Evolutionary conservation across 2,888 invertebrate genomes (phyloP).

Genomic region (Euspilapteryx auroguttella): DNA sequence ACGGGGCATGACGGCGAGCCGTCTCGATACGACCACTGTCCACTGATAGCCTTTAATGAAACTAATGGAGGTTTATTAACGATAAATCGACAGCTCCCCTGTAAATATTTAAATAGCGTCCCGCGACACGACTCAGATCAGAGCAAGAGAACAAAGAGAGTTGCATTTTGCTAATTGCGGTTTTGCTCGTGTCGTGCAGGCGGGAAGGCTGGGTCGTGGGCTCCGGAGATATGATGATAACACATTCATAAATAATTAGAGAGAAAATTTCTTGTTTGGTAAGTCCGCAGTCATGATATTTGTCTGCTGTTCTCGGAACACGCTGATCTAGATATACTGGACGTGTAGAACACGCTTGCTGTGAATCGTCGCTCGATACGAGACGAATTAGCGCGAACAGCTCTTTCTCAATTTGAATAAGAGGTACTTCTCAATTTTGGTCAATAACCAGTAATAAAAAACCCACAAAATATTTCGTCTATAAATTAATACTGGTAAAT

Average conservation of each 20-base stretch:
- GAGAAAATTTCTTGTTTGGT: slow-evolving; percentile 62
- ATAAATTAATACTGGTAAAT: no score
- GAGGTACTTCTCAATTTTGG: no score
- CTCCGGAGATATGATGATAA: slow-evolving; percentile 55
- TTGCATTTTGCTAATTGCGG: slow-evolving; percentile 59
- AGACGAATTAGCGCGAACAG: slow-evolving; percentile 5
- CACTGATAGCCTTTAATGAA: slow-evolving; percentile 56
- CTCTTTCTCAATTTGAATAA: no score
- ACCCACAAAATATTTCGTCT: no score
- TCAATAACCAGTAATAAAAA: no score
- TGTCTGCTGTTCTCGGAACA: slow-evolving; percentile 49
- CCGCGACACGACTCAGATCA: slow-evolving; percentile 23
- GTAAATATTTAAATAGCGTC: slow-evolving; percentile 30
- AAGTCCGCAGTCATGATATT: slow-evolving; percentile 60
- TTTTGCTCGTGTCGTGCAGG: slow-evolving; percentile 58
- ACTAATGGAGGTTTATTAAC: slow-evolving; percentile 58
- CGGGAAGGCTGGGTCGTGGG: slow-evolving; percentile 56
- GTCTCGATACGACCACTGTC: slow-evolving; percentile 51
- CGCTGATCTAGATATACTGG: slow-evolving; percentile 39
- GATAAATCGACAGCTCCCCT: slow-evolving; percentile 40
- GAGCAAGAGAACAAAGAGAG: slow-evolving; percentile 59
- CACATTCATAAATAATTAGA: slow-evolving; percentile 63
- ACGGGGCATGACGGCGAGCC: slow-evolving; percentile 42
- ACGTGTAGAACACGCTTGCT: slow-evolving; percentile 44
- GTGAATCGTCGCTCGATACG: slow-evolving; percentile 25